These are phyloP conservation scores for Orthosia gothica DNA, from an alignment of 2,888 invertebrate species.

Conservation along the genomic window DNA sequence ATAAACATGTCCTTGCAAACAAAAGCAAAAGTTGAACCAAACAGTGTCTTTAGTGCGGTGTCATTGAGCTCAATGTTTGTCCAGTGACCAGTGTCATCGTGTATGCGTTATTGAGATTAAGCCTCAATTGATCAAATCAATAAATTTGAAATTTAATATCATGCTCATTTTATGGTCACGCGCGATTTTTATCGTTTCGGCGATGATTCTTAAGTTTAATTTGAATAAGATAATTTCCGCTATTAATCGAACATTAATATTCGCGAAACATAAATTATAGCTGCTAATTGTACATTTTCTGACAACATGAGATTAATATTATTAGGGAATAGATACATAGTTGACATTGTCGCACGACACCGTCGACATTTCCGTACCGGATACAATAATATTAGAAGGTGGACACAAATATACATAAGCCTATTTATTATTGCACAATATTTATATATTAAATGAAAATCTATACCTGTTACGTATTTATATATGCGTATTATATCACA, in stretches of 20 bases:
- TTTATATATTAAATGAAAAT: slow-evolving; percentile 26
- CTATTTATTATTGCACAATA: slow-evolving; percentile 48
- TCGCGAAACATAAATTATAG: slow-evolving; percentile 26
- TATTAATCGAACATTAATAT: slow-evolving; percentile 38
- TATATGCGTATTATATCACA: slow-evolving; percentile 38
- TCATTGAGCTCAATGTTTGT: slow-evolving; percentile 42
- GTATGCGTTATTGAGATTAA: slow-evolving; percentile 29
- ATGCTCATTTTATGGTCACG: slow-evolving; percentile 14
- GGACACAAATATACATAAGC: neutral
- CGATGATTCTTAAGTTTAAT: slow-evolving; percentile 23
- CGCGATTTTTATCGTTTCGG: slow-evolving; percentile 2
- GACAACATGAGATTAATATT: slow-evolving; percentile 2
- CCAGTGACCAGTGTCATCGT: slow-evolving; percentile 26
- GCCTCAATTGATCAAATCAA: slow-evolving; percentile 11
- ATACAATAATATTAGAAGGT: slow-evolving; percentile 6
- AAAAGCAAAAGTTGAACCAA: slow-evolving; percentile 69
- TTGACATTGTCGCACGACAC: slow-evolving; percentile 14
- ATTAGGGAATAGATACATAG: slow-evolving; percentile 1
- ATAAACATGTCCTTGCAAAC: slow-evolving; percentile 60
- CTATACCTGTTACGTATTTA: slow-evolving; percentile 2
- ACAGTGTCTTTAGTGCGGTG: slow-evolving; percentile 52
- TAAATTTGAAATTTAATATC: slow-evolving; percentile 16
- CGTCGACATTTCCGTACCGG: slow-evolving; percentile 19
- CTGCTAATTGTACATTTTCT: slow-evolving; percentile 1
- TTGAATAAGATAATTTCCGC: slow-evolving; percentile 51